phyloP scores from a whole-genome alignment of 2,888 invertebrate genomes.

The Thera britannica region DNA sequence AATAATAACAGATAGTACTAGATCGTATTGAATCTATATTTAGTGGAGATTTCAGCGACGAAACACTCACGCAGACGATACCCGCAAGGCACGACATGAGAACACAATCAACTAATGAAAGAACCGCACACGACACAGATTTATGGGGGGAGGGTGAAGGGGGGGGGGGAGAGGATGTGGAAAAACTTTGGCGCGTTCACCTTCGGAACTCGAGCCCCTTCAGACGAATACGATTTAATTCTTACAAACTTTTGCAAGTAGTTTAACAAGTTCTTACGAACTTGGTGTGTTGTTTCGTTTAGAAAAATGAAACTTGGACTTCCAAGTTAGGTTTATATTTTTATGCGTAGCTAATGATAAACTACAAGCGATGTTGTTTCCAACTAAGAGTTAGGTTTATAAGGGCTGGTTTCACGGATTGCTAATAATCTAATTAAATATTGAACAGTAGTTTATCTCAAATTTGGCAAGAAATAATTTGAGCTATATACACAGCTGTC shows the following conservation, averaged over 20 bases:
- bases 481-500: too few relatives aligned
- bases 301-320: constrained; percentile 5
- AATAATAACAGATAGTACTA: constrained; percentile 21
- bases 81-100: constrained; percentile 26
- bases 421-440: too few relatives aligned
- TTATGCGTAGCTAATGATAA: neutral
- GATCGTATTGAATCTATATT: neutral
- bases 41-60: neutral
- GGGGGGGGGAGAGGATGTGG: constrained; percentile 19
- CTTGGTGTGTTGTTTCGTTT: constrained; percentile 9
- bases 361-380: too few relatives aligned
- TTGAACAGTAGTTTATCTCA: too few relatives aligned
- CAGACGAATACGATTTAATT: constrained; percentile 25
- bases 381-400: too few relatives aligned
- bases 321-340: neutral
- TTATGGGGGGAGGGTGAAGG: neutral
- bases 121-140: constrained; percentile 31
- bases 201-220: constrained; percentile 17
- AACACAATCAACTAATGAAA: constrained; percentile 55
- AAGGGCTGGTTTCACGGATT: too few relatives aligned
- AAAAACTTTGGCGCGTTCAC: constrained; percentile 26
- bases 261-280: constrained; percentile 12
- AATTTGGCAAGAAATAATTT: too few relatives aligned
- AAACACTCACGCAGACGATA: constrained; percentile 20
- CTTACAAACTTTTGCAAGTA: constrained; percentile 25